Percentiles rank a stretch among this genome's conserved stretches.
phyloP scores from a whole-genome alignment of 2,113 vertebrate genomes.

The Daboia siamensis region DNA sequence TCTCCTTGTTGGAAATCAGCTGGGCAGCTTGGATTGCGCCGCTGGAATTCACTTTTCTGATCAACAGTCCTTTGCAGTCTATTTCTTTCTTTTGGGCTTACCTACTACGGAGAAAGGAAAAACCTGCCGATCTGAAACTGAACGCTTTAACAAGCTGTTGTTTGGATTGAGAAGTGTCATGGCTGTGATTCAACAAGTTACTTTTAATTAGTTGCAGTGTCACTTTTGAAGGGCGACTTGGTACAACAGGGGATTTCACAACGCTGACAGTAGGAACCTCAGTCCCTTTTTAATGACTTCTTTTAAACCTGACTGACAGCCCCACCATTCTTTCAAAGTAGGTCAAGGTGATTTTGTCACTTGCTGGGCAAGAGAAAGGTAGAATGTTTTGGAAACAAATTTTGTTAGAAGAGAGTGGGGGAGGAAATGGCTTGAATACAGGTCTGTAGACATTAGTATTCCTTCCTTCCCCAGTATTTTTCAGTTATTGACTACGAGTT shows the following conservation, averaged over 20 bases:
- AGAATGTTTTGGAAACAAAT: background rate
- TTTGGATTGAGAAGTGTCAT: conserved; percentile 25
- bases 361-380: background rate
- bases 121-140: conserved; percentile 26
- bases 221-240: conserved; percentile 46
- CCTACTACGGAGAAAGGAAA: conserved; percentile 11
- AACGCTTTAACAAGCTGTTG: conserved; percentile 27
- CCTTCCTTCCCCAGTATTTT: background rate
- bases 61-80: background rate
- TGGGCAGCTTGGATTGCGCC: background rate
- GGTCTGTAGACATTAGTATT: background rate
- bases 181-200: conserved; percentile 40
- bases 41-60: conserved; percentile 10
- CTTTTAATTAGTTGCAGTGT: conserved; percentile 57
- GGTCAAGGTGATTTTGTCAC: conserved; percentile 53
- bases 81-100: conserved; percentile 16
- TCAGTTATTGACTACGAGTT: background rate
- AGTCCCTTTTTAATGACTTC: conserved; percentile 56
- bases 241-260: conserved; percentile 43
- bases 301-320: conserved; percentile 51
- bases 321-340: conserved; percentile 45
- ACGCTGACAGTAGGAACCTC: conserved; percentile 43
- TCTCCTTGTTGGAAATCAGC: background rate
- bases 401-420: background rate
- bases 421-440: background rate